These are phyloP conservation scores for Cyprinella venusta DNA, from an alignment of 2,797 vertebrate species.

Conservation along the genomic window DNA sequence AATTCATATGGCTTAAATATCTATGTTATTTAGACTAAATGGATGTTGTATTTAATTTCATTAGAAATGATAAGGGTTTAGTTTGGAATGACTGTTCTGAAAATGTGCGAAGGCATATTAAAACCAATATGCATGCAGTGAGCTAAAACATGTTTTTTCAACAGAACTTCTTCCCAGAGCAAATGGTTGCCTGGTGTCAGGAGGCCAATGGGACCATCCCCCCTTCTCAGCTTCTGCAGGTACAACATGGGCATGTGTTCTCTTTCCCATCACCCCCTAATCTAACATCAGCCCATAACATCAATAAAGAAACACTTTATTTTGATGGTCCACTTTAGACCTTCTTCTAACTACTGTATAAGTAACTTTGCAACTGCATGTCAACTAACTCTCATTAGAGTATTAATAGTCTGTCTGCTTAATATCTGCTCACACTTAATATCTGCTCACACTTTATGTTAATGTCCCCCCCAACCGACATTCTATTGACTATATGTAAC, in stretches of 20 bases:
- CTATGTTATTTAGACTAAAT: neutral
- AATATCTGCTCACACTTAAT: too few relatives aligned
- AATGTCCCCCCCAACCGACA: too few relatives aligned
- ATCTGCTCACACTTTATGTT: too few relatives aligned
- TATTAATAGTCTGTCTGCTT: too few relatives aligned
- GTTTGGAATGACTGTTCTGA: neutral
- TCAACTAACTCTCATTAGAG: too few relatives aligned
- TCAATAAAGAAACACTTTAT: too few relatives aligned
- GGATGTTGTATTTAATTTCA: neutral
- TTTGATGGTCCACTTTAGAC: too few relatives aligned
- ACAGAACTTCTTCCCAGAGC: constrained; percentile 98
- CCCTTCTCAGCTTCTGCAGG: constrained; percentile 94
- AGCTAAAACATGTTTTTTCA: constrained; percentile 21
- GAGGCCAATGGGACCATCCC: constrained; percentile 91
- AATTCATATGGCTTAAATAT: neutral
- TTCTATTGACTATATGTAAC: too few relatives aligned
- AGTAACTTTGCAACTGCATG: too few relatives aligned
- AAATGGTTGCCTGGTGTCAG: constrained; percentile 98
- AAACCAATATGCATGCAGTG: neutral
- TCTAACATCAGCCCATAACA: constrained; percentile 2
- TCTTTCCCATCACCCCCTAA: neutral
- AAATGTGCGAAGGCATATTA: neutral
- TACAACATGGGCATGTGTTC: constrained; percentile 61
- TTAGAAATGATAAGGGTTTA: neutral
- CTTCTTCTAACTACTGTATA: too few relatives aligned